phyloP scores from a whole-genome alignment of 1,140 invertebrate species.

The Archegozetes longisetosus region DNA sequence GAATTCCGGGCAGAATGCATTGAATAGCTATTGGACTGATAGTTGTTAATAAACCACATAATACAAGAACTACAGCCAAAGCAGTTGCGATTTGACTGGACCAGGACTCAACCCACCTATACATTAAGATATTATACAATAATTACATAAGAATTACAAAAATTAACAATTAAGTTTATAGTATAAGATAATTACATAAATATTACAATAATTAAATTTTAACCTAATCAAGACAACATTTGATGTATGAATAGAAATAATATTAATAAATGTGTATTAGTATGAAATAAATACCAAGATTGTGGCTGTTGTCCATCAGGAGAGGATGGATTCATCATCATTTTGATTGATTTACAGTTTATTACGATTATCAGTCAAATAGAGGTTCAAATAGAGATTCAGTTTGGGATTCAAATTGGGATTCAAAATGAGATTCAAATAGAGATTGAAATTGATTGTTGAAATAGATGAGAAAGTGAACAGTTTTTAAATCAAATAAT shows the following conservation, averaged over 20 bases:
- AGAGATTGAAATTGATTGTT: too few relatives aligned
- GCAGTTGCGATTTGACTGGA: slow-evolving; percentile 15
- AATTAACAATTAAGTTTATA: too few relatives aligned
- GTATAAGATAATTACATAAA: too few relatives aligned
- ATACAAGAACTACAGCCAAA: slow-evolving; percentile 7
- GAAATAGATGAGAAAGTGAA: too few relatives aligned
- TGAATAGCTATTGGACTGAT: not conserved
- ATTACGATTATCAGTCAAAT: too few relatives aligned
- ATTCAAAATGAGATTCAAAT: too few relatives aligned
- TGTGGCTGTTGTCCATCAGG: slow-evolving; percentile 2
- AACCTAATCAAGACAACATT: not conserved
- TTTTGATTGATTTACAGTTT: too few relatives aligned
- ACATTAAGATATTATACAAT: not conserved
- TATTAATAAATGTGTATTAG: not conserved
- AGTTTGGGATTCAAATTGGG: too few relatives aligned
- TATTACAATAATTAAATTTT: too few relatives aligned
- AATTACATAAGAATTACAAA: too few relatives aligned
- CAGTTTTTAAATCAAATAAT: too few relatives aligned
- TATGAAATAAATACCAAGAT: slow-evolving; percentile 1
- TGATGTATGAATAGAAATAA: not conserved
- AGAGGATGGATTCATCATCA: slow-evolving; percentile 11
- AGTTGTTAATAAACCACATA: slow-evolving; percentile 14
- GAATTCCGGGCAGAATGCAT: slow-evolving; percentile 14
- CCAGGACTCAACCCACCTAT: slow-evolving; percentile 17
- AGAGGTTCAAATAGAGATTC: too few relatives aligned